A percentile compares a stretch with the other conserved stretches of the same genome.
Conservation (phyloP, 23 tunicate genomes). For the Halocynthia aurantium region DNA sequence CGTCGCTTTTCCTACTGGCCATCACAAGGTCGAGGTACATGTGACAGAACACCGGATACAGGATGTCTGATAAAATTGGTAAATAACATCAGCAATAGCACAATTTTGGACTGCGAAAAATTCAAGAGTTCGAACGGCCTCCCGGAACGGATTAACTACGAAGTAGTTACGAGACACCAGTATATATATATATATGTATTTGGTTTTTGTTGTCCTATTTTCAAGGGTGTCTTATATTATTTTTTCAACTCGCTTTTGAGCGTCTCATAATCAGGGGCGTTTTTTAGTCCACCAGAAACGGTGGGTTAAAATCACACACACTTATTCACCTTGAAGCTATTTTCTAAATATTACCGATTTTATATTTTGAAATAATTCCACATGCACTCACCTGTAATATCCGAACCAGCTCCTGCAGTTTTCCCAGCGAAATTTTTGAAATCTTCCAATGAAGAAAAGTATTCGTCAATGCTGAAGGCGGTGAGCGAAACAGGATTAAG, state of each 20-base stretch:
- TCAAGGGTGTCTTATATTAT: no score
- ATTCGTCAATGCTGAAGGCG: constrained; percentile 16
- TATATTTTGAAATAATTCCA: neutral
- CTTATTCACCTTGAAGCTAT: no score
- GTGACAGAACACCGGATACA: constrained; percentile 39
- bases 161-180: no score
- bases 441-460: constrained; percentile 16
- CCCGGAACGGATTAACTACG: no score
- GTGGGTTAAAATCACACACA: no score
- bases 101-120: neutral
- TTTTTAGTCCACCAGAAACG: no score
- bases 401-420: neutral
- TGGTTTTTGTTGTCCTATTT: no score
- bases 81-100: neutral
- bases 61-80: constrained; percentile 17
- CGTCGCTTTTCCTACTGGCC: constrained; percentile 24
- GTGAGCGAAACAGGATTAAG: constrained; percentile 1
- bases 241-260: no score
- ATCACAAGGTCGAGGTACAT: constrained; percentile 21
- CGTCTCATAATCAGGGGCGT: no score
- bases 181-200: no score
- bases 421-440: neutral
- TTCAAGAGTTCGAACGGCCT: neutral
- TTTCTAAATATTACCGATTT: no score
- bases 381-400: neutral